A percentile compares a stretch with the other conserved stretches of the same genome.
Conservation (phyloP, 2,888 invertebrate genomes). For the Lobophora halterata region DNA sequence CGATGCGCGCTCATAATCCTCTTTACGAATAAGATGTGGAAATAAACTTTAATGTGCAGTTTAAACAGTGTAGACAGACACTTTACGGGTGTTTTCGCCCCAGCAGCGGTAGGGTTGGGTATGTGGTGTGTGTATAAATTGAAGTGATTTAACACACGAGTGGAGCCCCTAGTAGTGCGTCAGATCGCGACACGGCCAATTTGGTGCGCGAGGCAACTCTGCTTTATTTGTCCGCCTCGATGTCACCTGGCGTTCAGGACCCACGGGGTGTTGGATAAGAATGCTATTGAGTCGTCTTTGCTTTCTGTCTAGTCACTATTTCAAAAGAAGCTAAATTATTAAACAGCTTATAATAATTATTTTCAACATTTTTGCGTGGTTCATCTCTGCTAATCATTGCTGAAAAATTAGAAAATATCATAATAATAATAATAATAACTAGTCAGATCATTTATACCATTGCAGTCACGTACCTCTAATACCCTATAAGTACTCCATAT, state of each 20-base stretch:
- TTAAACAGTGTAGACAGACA: conserved; percentile 44
- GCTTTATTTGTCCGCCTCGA: conserved; percentile 60
- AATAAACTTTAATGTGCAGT: conserved; percentile 43
- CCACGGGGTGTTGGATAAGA: conserved; percentile 43
- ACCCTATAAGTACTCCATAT: background rate
- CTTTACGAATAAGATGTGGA: conserved; percentile 43
- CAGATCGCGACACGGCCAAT: conserved; percentile 72
- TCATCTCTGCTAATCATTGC: no score
- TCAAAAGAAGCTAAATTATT: no score
- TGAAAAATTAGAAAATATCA: no score
- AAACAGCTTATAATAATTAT: no score
- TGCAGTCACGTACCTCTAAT: no score
- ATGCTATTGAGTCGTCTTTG: conserved; percentile 37
- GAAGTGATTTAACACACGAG: conserved; percentile 71
- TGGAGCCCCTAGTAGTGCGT: conserved; percentile 67
- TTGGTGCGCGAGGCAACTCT: conserved; percentile 62
- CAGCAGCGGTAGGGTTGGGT: conserved; percentile 42
- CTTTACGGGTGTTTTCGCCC: conserved; percentile 49
- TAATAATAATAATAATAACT: no score
- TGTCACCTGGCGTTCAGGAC: conserved; percentile 65
- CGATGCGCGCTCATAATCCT: conserved; percentile 42
- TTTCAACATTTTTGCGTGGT: no score
- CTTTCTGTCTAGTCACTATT: background rate
- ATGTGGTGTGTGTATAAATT: conserved; percentile 58
- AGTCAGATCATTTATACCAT: no score